A percentile compares a stretch with the other conserved stretches of the same genome.
phyloP scores from a whole-genome alignment of 2,113 vertebrate species.

The Mesembrinibis cayennensis region DNA sequence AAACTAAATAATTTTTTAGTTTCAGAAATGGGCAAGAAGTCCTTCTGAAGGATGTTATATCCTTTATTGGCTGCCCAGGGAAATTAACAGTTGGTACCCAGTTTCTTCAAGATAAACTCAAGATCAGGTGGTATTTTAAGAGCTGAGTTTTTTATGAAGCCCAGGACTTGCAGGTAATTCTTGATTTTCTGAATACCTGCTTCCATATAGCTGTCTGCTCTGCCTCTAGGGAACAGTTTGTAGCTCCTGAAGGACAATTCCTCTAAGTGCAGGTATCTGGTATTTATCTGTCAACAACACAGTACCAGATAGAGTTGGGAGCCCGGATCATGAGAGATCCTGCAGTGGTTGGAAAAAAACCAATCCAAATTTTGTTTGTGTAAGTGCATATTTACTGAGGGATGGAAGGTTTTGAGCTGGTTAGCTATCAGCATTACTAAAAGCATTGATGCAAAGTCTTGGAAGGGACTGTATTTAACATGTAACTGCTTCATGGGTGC shows the following conservation, averaged over 20 bases:
- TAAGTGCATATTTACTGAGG: not conserved
- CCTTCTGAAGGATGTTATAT: not conserved
- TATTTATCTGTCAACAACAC: not conserved
- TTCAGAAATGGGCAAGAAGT: not conserved
- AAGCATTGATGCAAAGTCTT: not conserved
- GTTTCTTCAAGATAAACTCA: not conserved
- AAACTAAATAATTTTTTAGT: not conserved
- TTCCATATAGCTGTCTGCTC: not conserved
- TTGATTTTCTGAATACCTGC: not conserved
- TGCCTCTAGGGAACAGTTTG: not conserved
- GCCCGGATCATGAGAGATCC: not conserved
- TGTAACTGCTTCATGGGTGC: not conserved
- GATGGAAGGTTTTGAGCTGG: not conserved
- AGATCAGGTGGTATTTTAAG: not conserved
- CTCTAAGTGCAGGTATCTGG: not conserved
- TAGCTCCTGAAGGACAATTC: not conserved
- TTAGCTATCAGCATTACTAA: not conserved
- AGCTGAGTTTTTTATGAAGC: not conserved
- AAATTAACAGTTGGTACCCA: not conserved
- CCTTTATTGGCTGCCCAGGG: not conserved
- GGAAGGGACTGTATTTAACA: not conserved
- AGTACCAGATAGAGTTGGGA: not conserved
- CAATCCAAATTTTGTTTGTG: not conserved
- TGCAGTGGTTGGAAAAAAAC: not conserved
- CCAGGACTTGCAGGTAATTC: not conserved